Evolutionary conservation across 2,888 invertebrate species (phyloP).

Genomic region (Patella pellucida): DNA sequence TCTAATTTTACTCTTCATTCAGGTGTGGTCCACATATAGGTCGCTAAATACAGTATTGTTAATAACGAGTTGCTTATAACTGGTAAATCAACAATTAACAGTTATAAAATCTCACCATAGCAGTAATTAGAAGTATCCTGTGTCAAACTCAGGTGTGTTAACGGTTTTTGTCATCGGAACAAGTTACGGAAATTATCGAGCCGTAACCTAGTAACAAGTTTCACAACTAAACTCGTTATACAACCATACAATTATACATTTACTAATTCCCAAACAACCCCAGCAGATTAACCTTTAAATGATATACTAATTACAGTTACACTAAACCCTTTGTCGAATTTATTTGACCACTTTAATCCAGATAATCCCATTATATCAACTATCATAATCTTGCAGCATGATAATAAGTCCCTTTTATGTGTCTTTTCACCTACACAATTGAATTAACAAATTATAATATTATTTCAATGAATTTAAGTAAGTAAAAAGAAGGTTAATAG

Average conservation of each 20-base stretch:
- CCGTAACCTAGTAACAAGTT: not conserved
- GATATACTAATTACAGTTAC: not conserved
- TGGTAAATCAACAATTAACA: not conserved
- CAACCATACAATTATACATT: not conserved
- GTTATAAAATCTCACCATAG: slow-evolving; percentile 5
- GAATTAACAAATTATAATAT: too few relatives aligned
- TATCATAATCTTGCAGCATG: not conserved
- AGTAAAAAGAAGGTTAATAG: too few relatives aligned
- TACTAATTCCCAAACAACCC: not conserved
- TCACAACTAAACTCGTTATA: not conserved
- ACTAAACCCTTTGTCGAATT: not conserved
- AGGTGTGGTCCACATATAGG: not conserved
- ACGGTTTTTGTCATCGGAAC: not conserved
- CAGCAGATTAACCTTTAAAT: not conserved
- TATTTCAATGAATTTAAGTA: too few relatives aligned
- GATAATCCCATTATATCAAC: not conserved
- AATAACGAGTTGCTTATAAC: slow-evolving; percentile 1
- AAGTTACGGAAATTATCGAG: not conserved
- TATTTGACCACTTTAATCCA: not conserved
- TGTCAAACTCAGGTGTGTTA: not conserved
- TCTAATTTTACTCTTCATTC: not conserved
- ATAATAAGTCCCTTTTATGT: too few relatives aligned
- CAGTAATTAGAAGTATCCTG: not conserved
- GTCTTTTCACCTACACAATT: too few relatives aligned
- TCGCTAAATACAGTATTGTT: not conserved